Conservation (phyloP, 2,888 invertebrate genomes). For the Torymus texanus region DNA sequence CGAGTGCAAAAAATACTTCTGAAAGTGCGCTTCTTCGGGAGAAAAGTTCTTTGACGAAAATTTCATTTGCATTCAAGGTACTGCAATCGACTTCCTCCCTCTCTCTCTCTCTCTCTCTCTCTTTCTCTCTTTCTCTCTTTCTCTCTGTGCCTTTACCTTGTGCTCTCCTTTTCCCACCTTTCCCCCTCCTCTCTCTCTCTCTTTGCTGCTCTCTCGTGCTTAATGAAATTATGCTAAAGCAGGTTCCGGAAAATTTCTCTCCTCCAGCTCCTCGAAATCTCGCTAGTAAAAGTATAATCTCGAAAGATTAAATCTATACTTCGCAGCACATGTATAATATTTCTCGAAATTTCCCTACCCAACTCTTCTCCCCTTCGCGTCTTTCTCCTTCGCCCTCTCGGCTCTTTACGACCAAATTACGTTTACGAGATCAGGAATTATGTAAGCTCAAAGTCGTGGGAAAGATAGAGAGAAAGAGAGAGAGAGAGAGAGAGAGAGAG, state of each 20-base stretch:
- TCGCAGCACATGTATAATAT: slow-evolving; percentile 47
- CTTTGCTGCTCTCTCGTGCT: slow-evolving; percentile 24
- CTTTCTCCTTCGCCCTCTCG: not conserved
- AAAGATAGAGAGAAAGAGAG: not conserved
- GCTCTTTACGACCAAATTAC: slow-evolving; percentile 28
- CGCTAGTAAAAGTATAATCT: slow-evolving; percentile 51
- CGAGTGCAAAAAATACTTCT: slow-evolving; percentile 46
- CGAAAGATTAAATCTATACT: slow-evolving; percentile 51
- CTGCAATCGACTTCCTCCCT: slow-evolving; percentile 38
- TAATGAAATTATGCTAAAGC: slow-evolving; percentile 54
- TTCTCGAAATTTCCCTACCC: slow-evolving; percentile 28
- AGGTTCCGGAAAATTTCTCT: slow-evolving; percentile 40
- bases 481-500: slow-evolving; percentile 11
- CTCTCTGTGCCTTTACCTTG: slow-evolving; percentile 2
- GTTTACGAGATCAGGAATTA: slow-evolving; percentile 28
- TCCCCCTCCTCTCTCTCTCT: slow-evolving; percentile 19
- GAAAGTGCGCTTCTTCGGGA: slow-evolving; percentile 41
- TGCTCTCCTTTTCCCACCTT: slow-evolving; percentile 45
- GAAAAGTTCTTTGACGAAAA: slow-evolving; percentile 53
- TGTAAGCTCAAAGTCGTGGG: not conserved
- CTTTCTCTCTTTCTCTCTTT: slow-evolving; percentile 15
- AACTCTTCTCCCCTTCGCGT: slow-evolving; percentile 1
- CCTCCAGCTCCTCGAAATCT: slow-evolving; percentile 41
- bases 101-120: slow-evolving; percentile 38
- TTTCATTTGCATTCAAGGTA: slow-evolving; percentile 59